Conservation (phyloP, 2,113 vertebrate species). For the Embiotoca jacksoni region DNA sequence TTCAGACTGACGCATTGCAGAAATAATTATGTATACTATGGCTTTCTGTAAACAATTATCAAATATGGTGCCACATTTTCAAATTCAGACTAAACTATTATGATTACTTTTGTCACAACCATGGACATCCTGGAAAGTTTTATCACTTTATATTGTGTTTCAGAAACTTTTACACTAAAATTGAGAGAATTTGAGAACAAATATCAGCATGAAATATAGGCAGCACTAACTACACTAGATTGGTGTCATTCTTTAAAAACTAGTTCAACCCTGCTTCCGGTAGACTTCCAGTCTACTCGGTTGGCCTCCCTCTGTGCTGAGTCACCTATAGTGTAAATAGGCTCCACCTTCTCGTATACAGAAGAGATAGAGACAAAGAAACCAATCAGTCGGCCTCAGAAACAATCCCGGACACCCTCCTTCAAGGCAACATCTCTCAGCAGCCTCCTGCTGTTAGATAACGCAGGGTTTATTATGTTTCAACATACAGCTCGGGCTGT, state of each 20-base stretch:
- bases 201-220: no score
- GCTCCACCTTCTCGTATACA: neutral
- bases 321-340: neutral
- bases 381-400: neutral
- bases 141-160: no score
- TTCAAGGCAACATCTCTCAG: neutral
- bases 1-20: no score
- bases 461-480: conserved; percentile 47
- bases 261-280: neutral
- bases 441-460: conserved; percentile 38
- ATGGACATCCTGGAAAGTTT: no score
- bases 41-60: no score
- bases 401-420: neutral
- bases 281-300: neutral
- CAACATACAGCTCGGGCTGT: conserved; percentile 16
- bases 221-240: no score
- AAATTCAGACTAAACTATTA: no score
- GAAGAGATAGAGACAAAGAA: neutral
- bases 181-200: no score
- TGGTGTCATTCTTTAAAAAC: neutral
- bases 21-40: no score
- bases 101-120: no score
- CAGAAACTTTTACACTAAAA: no score
- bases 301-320: neutral
- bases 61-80: no score